These are phyloP conservation scores for Argyrosomus japonicus DNA, from an alignment of 2,113 vertebrate species.

Conservation along the genomic window DNA sequence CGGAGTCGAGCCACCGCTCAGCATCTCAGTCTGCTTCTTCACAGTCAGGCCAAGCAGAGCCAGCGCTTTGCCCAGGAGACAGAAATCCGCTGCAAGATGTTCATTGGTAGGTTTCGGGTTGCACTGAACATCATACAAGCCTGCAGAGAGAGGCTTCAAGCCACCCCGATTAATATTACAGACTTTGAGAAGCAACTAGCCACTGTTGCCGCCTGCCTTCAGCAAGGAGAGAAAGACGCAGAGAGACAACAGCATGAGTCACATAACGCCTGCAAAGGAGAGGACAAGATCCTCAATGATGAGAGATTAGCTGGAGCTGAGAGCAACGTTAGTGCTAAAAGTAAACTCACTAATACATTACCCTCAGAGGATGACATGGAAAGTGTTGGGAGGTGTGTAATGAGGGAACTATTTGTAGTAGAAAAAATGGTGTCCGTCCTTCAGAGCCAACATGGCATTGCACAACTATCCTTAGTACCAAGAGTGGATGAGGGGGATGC, in stretches of 20 bases:
- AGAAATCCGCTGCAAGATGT: conserved; percentile 73
- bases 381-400: conserved; percentile 82
- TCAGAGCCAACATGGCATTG: conserved; percentile 74
- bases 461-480: conserved; percentile 54
- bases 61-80: conserved; percentile 71
- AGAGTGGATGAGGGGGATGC: conserved; percentile 58
- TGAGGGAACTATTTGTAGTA: conserved; percentile 85
- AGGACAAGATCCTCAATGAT: conserved; percentile 64
- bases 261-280: conserved; percentile 34
- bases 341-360: not conserved
- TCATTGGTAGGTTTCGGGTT: conserved; percentile 84
- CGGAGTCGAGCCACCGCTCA: conserved; percentile 85
- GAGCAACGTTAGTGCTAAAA: conserved; percentile 27
- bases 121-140: conserved; percentile 85
- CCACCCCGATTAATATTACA: conserved; percentile 44
- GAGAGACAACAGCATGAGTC: conserved; percentile 72
- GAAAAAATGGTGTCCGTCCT: conserved; percentile 86
- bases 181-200: conserved; percentile 82
- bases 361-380: conserved; percentile 62
- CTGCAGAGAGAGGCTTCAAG: conserved; percentile 85
- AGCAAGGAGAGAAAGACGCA: conserved; percentile 47
- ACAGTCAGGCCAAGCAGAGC: conserved; percentile 86
- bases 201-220: conserved; percentile 79
- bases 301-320: conserved; percentile 34
- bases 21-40: conserved; percentile 86